Evolutionary conservation across 2,113 vertebrate species (phyloP).

Genomic region (Siniperca knerii): DNA sequence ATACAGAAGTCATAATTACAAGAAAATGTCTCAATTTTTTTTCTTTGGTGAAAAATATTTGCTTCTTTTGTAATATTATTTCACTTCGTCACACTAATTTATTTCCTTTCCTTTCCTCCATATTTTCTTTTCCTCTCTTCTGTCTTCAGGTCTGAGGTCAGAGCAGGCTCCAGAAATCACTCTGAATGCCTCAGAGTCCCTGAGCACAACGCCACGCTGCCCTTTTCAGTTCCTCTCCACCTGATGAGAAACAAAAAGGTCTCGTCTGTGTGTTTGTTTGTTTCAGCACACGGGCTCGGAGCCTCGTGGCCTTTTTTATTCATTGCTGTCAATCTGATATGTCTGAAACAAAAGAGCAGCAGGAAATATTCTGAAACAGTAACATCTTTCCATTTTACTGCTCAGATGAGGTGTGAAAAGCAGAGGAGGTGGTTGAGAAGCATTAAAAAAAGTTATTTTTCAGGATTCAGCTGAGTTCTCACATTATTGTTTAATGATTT

Average conservation of each 20-base stretch:
- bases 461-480: not conserved
- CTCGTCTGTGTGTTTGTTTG: conserved; percentile 9
- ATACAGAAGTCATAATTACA: not conserved
- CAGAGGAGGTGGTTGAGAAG: not conserved
- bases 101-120: not conserved
- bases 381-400: not conserved
- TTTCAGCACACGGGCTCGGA: not conserved
- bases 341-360: not conserved
- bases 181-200: conserved; percentile 6
- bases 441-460: not conserved
- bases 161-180: not conserved
- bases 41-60: not conserved
- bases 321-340: not conserved
- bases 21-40: not conserved
- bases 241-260: conserved; percentile 38
- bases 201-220: conserved; percentile 34
- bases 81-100: not conserved
- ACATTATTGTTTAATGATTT: not conserved
- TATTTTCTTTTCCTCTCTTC: not conserved
- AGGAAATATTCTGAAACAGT: not conserved
- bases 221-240: conserved; percentile 34
- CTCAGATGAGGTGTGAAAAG: not conserved
- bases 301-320: conserved; percentile 2
- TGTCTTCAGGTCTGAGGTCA: not conserved
- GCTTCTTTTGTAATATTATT: not conserved